Evolutionary conservation across 1,140 invertebrate species (phyloP), one percentile per base, ranked within the genome.

Genomic region (Maconellicoccus hirsutus): DNA sequence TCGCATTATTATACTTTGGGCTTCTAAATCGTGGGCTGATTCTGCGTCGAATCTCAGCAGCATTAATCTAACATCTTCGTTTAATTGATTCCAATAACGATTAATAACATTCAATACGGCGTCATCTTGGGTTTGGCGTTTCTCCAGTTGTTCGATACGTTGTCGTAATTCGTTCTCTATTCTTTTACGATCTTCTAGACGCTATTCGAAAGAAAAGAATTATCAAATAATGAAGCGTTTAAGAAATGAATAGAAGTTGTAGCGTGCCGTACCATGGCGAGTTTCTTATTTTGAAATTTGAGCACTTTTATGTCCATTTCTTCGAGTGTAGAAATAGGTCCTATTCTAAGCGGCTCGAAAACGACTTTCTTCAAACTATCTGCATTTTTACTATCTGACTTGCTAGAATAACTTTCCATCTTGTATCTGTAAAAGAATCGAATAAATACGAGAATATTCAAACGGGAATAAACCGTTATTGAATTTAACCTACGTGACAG

Each of bases 271-370:
- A 91, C 89, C 86, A 98, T 94, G 26, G 90, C 89, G 27, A 98
- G 82, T 81, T 98, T 97, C 80, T 95, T 96, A 78, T 98, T 98
- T 82, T 98, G 96, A 79, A 97, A 98, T 76, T 93, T 90, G 19
- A 98, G 80, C 70, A 97, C 93, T 84, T 98, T 97, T 77, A 96
- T 93, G 79, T 98, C 95, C 87, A 98, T 92, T 81, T 98, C 95
- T 80, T 98, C 95, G 22, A 96, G 82, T 25, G 92, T 96, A 42
- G 92, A 95, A 72, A 96, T 91, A 33, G 93, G 88, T 27, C 94
- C 94, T 75, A 98, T 90, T 73, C 94, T 83, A 75, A 94, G 88
- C 22, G 93, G 93, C 80, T 97, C 93, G 81, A 96, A 95, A 76
- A 94, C 91, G 75, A 96, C 91, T 80, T 94, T 94, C 78, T 96